Evolutionary conservation across 2,888 invertebrate genomes (phyloP).

Genomic region (Mesochorus sp.): DNA sequence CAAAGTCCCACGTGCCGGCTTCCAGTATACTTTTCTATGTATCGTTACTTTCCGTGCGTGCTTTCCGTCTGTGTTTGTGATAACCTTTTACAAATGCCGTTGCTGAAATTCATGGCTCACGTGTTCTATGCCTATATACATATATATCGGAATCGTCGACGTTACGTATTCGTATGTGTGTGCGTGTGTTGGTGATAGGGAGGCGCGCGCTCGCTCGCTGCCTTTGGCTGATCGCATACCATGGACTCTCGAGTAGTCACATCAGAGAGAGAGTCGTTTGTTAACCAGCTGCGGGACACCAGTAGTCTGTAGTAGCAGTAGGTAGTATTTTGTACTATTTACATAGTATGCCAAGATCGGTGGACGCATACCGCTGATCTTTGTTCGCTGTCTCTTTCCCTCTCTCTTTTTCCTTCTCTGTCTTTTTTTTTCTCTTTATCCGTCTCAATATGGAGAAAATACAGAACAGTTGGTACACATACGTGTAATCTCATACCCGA

Average conservation of each 20-base stretch:
- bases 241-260: constrained; percentile 57
- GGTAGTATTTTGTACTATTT: constrained; percentile 59
- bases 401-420: background rate
- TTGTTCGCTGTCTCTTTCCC: constrained; percentile 1
- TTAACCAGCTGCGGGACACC: constrained; percentile 62
- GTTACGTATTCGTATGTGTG: background rate
- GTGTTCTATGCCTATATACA: too few species aligned
- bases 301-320: constrained; percentile 38
- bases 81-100: constrained; percentile 24
- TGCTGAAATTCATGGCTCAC: background rate
- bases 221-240: constrained; percentile 59
- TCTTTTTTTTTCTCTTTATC: background rate
- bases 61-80: background rate
- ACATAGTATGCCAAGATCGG: constrained; percentile 60
- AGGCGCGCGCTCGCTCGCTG: constrained; percentile 18
- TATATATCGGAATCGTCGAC: too few species aligned
- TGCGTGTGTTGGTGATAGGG: background rate
- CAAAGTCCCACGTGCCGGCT: constrained; percentile 52
- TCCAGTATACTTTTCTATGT: constrained; percentile 4
- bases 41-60: too few species aligned
- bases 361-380: constrained; percentile 51
- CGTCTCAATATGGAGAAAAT: constrained; percentile 24
- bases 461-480: constrained; percentile 7
- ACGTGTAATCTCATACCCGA: constrained; percentile 11
- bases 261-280: constrained; percentile 59